phyloP scores from a whole-genome alignment of 23 tunicate species.

The Aplidium turbinatum region DNA sequence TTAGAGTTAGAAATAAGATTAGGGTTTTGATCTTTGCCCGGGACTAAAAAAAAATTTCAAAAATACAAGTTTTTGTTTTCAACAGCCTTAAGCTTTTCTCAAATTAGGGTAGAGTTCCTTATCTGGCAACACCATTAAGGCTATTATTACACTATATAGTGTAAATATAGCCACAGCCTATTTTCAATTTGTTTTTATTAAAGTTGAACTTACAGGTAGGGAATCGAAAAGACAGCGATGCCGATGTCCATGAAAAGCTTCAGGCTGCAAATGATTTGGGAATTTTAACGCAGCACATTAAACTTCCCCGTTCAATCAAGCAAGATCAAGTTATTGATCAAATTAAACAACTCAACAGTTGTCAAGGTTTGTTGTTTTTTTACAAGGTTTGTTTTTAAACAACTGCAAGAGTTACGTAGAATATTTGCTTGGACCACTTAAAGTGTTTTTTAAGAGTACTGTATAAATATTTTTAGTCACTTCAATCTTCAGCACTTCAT shows the following conservation, averaged over 20 bases:
- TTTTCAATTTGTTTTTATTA: background rate
- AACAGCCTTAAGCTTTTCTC: too few relatives aligned
- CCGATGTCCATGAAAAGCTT: constrained; percentile 89
- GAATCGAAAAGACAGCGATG: constrained; percentile 85
- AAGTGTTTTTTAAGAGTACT: too few relatives aligned
- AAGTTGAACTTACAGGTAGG: constrained; percentile 60
- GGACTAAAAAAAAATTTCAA: too few relatives aligned
- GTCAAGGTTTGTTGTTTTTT: constrained; percentile 27
- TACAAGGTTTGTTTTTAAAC: background rate
- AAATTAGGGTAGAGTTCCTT: too few relatives aligned
- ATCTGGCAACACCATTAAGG: too few relatives aligned
- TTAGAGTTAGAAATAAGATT: too few relatives aligned
- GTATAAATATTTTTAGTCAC: too few relatives aligned
- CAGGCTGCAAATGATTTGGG: constrained; percentile 90
- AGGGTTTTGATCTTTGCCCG: too few relatives aligned
- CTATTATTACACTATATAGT: background rate
- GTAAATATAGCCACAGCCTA: background rate
- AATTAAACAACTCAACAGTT: constrained; percentile 49
- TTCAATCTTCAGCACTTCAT: too few relatives aligned
- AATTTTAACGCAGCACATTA: constrained; percentile 57
- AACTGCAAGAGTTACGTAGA: background rate
- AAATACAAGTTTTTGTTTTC: background rate
- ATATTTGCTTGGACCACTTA: too few relatives aligned
- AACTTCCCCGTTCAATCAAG: constrained; percentile 64
- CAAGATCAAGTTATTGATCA: constrained; percentile 49